phyloP scores from a whole-genome alignment of 2,113 vertebrate genomes.

The Spilogale gracilis region DNA sequence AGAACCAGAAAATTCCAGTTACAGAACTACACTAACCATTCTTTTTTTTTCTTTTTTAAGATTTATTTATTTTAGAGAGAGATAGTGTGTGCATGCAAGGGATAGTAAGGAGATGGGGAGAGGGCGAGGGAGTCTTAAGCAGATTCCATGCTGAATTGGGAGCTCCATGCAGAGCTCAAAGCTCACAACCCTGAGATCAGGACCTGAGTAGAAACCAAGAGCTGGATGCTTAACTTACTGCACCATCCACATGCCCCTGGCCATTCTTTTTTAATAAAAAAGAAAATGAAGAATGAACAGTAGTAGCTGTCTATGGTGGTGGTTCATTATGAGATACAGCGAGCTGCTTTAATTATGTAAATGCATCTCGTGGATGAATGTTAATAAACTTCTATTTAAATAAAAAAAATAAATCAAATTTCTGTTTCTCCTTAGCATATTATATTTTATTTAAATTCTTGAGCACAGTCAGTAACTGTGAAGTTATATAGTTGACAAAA shows the following conservation, averaged over 20 bases:
- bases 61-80: background rate
- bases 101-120: background rate
- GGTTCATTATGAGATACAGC: conserved; percentile 17
- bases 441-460: conserved; percentile 69
- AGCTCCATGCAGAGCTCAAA: background rate
- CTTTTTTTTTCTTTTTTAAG: background rate
- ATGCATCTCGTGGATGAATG: conserved; percentile 55
- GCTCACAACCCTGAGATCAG: background rate
- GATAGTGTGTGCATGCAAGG: background rate
- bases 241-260: background rate
- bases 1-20: background rate
- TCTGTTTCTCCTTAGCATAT: conserved; percentile 44
- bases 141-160: background rate
- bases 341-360: conserved; percentile 70
- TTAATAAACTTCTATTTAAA: conserved; percentile 78
- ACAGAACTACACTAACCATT: background rate
- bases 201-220: background rate
- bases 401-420: conserved; percentile 78
- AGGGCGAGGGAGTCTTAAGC: background rate
- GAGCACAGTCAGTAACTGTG: conserved; percentile 27
- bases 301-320: background rate
- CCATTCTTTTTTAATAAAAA: background rate
- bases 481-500: conserved; percentile 62
- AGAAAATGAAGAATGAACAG: background rate
- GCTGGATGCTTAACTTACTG: background rate